phyloP scores from a whole-genome alignment of 2,797 vertebrate species.

The Periparus ater region DNA sequence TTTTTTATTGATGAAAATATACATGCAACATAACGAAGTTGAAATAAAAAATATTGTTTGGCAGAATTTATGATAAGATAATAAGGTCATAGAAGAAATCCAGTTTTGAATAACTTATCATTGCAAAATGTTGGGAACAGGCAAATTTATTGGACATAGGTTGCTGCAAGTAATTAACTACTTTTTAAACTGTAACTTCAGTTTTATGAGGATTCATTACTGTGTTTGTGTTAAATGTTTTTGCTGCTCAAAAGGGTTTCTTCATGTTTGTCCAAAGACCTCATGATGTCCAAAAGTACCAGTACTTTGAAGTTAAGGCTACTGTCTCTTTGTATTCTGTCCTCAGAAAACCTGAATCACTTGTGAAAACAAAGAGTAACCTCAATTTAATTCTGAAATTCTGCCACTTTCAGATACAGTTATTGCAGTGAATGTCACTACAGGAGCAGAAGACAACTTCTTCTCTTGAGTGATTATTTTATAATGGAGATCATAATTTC shows the following conservation, averaged over 20 bases:
- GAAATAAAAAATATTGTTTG: not conserved
- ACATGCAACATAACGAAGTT: not conserved
- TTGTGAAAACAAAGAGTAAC: not conserved
- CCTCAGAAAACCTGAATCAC: not conserved
- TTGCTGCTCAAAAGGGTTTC: not conserved
- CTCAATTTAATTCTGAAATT: not conserved
- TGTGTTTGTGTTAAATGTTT: not conserved
- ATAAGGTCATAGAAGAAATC: not conserved
- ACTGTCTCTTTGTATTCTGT: not conserved
- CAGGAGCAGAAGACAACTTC: not conserved
- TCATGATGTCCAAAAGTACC: not conserved
- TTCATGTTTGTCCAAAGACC: not conserved
- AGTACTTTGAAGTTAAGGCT: not conserved
- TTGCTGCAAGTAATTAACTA: not conserved
- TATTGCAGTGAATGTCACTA: not conserved
- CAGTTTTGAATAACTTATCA: not conserved
- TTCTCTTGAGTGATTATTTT: not conserved
- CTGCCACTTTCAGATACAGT: not conserved
- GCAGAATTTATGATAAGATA: not conserved
- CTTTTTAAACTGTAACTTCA: not conserved
- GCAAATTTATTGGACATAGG: not conserved
- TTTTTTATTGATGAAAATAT: not conserved
- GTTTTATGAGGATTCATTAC: not conserved
- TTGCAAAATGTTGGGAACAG: not conserved
- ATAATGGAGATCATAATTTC: not conserved